These are phyloP conservation scores for Labrus mixtus DNA, from an alignment of 2,113 vertebrate species.

Conservation along the genomic window DNA sequence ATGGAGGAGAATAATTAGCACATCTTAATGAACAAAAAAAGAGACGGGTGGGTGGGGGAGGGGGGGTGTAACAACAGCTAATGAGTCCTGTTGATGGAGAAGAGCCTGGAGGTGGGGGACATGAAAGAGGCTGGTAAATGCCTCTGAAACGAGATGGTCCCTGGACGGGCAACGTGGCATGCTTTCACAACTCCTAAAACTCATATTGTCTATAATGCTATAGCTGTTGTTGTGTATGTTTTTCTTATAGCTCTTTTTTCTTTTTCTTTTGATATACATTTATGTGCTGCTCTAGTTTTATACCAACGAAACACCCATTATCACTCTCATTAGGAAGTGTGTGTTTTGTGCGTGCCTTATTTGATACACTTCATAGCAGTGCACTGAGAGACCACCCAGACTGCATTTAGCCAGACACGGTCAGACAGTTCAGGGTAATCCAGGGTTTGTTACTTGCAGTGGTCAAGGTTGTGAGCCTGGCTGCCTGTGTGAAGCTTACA, in stretches of 20 bases:
- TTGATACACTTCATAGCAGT: conserved; percentile 51
- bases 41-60: neutral
- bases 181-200: conserved; percentile 42
- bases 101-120: conserved; percentile 74
- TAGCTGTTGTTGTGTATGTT: conserved; percentile 26
- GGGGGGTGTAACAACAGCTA: conserved; percentile 74
- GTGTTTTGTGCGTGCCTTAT: conserved; percentile 36
- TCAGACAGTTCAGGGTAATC: conserved; percentile 53
- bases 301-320: neutral
- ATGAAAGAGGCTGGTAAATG: conserved; percentile 81
- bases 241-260: neutral
- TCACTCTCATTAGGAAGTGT: conserved; percentile 10
- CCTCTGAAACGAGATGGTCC: conserved; percentile 72
- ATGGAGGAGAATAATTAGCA: conserved; percentile 85
- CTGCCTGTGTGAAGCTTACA: conserved; percentile 67
- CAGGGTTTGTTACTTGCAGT: conserved; percentile 63
- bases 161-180: conserved; percentile 57
- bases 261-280: neutral
- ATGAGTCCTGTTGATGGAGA: conserved; percentile 76
- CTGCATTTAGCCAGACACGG: conserved; percentile 54
- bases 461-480: conserved; percentile 79
- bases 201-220: conserved; percentile 31
- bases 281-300: conserved; percentile 15
- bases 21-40: conserved; percentile 83
- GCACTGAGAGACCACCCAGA: conserved; percentile 81